Percentiles rank a stretch among this genome's conserved stretches.
Evolutionary conservation across 2,797 vertebrate species (phyloP).

Genomic region (Loris lydekkerianus): DNA sequence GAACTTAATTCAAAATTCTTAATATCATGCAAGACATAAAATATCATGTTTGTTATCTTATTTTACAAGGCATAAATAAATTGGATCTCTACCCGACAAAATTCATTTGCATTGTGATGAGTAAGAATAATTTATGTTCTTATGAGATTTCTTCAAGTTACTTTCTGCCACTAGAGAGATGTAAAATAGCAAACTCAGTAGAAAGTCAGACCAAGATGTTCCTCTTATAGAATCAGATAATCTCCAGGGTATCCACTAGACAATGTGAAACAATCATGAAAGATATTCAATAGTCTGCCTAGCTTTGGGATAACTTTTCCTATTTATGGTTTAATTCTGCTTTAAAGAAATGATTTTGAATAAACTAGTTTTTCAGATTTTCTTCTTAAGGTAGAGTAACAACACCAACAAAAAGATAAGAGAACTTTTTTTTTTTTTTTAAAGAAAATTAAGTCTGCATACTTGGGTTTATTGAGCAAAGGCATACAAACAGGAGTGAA

Average conservation of each 20-base stretch:
- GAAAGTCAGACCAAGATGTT: not conserved
- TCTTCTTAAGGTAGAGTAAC: not conserved
- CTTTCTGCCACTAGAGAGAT: not conserved
- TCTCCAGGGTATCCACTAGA: not conserved
- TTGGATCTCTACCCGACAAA: not conserved
- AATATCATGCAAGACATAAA: not conserved
- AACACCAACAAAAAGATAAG: not conserved
- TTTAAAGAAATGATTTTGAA: not conserved
- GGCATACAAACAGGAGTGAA: not conserved
- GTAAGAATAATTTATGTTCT: not conserved
- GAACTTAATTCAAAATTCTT: slow-evolving; percentile 10
- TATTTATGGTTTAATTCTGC: not conserved
- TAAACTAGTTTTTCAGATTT: not conserved
- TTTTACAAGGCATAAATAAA: not conserved
- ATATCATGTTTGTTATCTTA: not conserved
- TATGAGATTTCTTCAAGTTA: slow-evolving; percentile 13
- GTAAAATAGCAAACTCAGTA: not conserved
- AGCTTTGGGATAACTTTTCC: not conserved
- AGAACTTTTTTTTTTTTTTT: not conserved
- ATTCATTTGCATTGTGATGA: slow-evolving; percentile 22
- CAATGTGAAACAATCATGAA: not conserved
- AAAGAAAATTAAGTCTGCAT: not conserved
- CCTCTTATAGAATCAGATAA: not conserved
- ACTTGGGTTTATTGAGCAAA: not conserved
- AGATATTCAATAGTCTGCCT: not conserved